Base-by-base conservation (phyloP, 2,888 invertebrate species). In the Leptinotarsa juncta region DNA sequence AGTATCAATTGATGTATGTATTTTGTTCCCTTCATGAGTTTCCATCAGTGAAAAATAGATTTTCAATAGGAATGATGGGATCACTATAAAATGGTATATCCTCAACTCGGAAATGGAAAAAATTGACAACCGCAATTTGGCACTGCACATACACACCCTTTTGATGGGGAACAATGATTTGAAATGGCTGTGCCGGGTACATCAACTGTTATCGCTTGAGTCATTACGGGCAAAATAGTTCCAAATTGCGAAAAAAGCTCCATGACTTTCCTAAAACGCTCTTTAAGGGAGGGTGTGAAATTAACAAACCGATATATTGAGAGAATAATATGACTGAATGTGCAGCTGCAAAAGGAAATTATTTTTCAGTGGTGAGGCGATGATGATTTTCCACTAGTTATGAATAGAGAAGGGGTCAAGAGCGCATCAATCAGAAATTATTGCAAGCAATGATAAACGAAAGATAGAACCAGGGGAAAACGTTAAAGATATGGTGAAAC, bases 61-160 rank as follows among this genome's bases (percentile, higher is more conserved):
- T 12, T 7, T 12, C 57, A 57, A 14, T 15, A 57, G 23, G 14
- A 57, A 14, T 42, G 42, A 42, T 42, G 42, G 42, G 42, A 42
- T 42, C 3, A 42, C 42, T 42, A 42, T 7, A 10, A 42, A 42
- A 42, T 42, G 42, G 42, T 42, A 3, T 57, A 57, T 57, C 14
- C 18, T 23, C 57, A 57, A 23, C 15, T 5, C n/a, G 57, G 15
- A 57, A 23, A 57, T 14, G 57, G 2, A 15, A 23, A 57, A 20
- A 20, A 57, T 57, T 20, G 57, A 57, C 57, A 57, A 57, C 57
- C 23, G 57, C 57, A 57, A 57, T 57, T 57, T 57, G 57, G 14
- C 12, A 0, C 12, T 23, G 14, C 15, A 57, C 57, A 4, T 20
- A 20, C 57, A 2, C 15, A 23, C 57, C 20, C 18, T 57, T 12